A percentile compares a stretch with the other conserved stretches of the same genome.
Evolutionary conservation across 2,888 invertebrate species (phyloP).

Genomic region (Netelia inedita): DNA sequence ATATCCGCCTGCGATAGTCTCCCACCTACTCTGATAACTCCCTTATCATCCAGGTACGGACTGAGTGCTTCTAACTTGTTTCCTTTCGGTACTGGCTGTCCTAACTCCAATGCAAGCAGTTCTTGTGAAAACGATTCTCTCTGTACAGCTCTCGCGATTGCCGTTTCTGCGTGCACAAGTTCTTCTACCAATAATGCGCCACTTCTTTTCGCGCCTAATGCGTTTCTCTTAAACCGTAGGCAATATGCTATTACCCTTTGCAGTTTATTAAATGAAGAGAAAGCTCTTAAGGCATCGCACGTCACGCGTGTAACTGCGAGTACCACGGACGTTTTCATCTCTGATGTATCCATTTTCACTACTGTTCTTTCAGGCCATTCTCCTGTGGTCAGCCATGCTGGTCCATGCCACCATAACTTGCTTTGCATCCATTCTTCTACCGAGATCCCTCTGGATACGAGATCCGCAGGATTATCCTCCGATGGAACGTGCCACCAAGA

Average conservation of each 20-base stretch:
- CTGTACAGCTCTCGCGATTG: slow-evolving; percentile 50
- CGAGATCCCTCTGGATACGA: slow-evolving; percentile 46
- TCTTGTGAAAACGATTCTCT: slow-evolving; percentile 36
- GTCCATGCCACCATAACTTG: slow-evolving; percentile 59
- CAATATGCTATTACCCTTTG: slow-evolving; percentile 50
- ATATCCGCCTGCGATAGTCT: slow-evolving; percentile 46
- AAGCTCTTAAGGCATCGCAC: slow-evolving; percentile 14
- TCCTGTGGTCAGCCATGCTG: slow-evolving; percentile 53
- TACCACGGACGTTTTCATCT: slow-evolving; percentile 1
- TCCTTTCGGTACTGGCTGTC: not conserved
- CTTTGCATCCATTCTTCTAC: slow-evolving; percentile 7
- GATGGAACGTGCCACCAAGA: slow-evolving; percentile 49
- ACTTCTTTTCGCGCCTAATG: not conserved
- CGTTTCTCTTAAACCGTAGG: slow-evolving; percentile 31
- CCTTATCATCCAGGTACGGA: slow-evolving; percentile 45
- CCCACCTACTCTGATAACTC: slow-evolving; percentile 57
- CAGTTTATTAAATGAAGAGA: slow-evolving; percentile 14
- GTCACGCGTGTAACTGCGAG: slow-evolving; percentile 10
- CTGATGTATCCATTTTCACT: slow-evolving; percentile 8
- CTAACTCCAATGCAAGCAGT: not conserved
- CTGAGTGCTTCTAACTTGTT: slow-evolving; percentile 46
- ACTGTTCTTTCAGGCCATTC: slow-evolving; percentile 20
- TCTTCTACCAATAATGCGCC: slow-evolving; percentile 36
- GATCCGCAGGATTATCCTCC: slow-evolving; percentile 56
- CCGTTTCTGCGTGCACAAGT: slow-evolving; percentile 31